Conservation (phyloP, 2,888 invertebrate species). For the Metallyticus violacea region DNA sequence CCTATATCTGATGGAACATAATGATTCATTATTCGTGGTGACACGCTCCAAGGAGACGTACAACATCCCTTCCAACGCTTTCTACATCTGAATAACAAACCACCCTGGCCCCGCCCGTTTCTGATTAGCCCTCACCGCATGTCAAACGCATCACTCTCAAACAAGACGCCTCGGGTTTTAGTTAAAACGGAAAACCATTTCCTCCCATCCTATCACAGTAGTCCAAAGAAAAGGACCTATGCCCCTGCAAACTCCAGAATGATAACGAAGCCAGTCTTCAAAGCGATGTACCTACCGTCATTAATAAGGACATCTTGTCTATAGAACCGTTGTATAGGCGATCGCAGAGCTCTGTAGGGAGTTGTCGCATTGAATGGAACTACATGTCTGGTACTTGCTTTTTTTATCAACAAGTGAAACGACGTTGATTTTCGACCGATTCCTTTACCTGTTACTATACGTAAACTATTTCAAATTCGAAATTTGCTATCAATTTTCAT, state of each 20-base stretch:
- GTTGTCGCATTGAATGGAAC: background rate
- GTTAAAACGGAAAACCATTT: background rate
- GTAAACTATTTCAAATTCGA: no score
- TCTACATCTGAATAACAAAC: background rate
- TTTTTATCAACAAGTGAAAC: background rate
- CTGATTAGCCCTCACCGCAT: constrained; percentile 1
- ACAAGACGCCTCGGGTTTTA: background rate
- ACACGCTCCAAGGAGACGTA: background rate
- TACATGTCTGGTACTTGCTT: background rate
- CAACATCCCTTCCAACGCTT: background rate
- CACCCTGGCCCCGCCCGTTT: background rate
- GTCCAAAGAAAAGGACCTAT: background rate
- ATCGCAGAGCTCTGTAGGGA: background rate
- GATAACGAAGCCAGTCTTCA: background rate
- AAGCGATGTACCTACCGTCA: background rate
- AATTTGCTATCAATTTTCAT: no score
- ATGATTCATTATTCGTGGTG: background rate
- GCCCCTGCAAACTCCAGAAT: no score
- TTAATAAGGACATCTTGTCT: background rate
- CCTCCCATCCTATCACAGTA: background rate
- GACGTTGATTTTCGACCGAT: no score
- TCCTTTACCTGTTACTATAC: no score
- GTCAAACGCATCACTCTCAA: constrained; percentile 9
- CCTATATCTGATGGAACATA: background rate
- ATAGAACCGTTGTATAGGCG: background rate